Base-by-base conservation (phyloP, 1,140 invertebrate genomes). In the Fopius arisanus region DNA sequence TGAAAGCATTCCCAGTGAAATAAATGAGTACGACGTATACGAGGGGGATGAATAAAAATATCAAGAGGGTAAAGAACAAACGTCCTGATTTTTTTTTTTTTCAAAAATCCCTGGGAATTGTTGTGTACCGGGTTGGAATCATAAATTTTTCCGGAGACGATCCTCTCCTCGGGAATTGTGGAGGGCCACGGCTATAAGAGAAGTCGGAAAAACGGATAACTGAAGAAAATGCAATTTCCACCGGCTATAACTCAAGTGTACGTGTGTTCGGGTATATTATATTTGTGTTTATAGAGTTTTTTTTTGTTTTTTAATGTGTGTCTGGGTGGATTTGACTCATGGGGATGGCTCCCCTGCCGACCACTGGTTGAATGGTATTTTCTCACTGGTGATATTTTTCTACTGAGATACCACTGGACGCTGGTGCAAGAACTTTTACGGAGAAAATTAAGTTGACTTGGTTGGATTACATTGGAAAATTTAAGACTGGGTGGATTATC, bases 331-430 rank as follows among this genome's bases (percentile, higher is more conserved):
- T 63, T 59, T 63, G 54, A 10, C 21, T 59, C 26, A 2, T 65
- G 23, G 65, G 12, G 63, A 65, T n/a, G 70, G 63, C 23, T 72
- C 70, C 62, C 70, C 23, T 31, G 70, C 70, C 26, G 40, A 62
- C 70, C 70, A 72, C 70, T 72, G 70, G 70, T 72, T 72, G 70
- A 72, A 72, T 72, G 59, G 65, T 72, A 72, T 72, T n/a, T n/a
- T 66, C 40, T 72, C 62, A 41, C 14, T 48, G 54, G 54, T 54
- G 54, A 71, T 63, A 63, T 63, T 63, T 33, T 54, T 33, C 28
- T 63, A 19, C 41, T 19, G 28, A 59, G 10, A 37, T 19, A 70
- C 26, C 29, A 33, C 51, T 31, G n/a, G 19, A 70, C 48, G 29
- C 51, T 14, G 21, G 37, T 26, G 67, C 9, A 29, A 70, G 51